These are phyloP conservation scores for Agelas oroides DNA, from an alignment of 37 sponge, comb jelly and placozoan species.

Conservation along the genomic window DNA sequence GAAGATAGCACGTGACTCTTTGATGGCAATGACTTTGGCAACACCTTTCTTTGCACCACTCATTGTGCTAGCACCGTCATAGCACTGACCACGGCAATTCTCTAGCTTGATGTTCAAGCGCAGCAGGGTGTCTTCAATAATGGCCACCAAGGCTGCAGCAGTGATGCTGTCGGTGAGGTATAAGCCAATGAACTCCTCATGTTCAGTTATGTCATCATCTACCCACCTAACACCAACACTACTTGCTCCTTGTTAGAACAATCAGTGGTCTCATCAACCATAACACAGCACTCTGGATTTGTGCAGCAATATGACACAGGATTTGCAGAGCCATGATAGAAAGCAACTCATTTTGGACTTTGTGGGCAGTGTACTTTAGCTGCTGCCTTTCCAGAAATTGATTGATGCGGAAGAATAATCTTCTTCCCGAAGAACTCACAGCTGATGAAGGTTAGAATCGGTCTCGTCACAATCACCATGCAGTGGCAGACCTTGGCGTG, in stretches of 20 bases:
- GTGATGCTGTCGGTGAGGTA: slow-evolving; percentile 21
- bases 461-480: slow-evolving; percentile 39
- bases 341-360: slow-evolving; percentile 62
- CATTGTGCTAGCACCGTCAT: slow-evolving; percentile 67
- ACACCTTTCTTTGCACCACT: slow-evolving; percentile 54
- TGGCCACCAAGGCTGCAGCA: slow-evolving; percentile 26
- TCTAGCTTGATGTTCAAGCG: slow-evolving; percentile 37
- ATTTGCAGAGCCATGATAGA: slow-evolving; percentile 46
- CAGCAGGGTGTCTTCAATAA: slow-evolving; percentile 51
- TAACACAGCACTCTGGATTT: slow-evolving; percentile 11
- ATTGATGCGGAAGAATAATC: slow-evolving; percentile 13
- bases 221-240: slow-evolving; percentile 56
- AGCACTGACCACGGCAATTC: slow-evolving; percentile 63
- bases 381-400: slow-evolving; percentile 26
- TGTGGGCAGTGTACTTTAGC: slow-evolving; percentile 48
- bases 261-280: slow-evolving; percentile 65
- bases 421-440: slow-evolving; percentile 28
- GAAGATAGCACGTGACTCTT: slow-evolving; percentile 29
- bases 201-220: slow-evolving; percentile 42
- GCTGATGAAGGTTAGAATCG: slow-evolving; percentile 45
- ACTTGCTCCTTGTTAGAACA: slow-evolving; percentile 58
- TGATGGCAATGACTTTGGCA: slow-evolving; percentile 15
- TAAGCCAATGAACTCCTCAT: slow-evolving; percentile 63
- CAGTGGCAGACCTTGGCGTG: slow-evolving; percentile 44
- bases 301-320: slow-evolving; percentile 27